Evolutionary conservation across 1,140 invertebrate species (phyloP).

Genomic region (Ectropis grisescens): DNA sequence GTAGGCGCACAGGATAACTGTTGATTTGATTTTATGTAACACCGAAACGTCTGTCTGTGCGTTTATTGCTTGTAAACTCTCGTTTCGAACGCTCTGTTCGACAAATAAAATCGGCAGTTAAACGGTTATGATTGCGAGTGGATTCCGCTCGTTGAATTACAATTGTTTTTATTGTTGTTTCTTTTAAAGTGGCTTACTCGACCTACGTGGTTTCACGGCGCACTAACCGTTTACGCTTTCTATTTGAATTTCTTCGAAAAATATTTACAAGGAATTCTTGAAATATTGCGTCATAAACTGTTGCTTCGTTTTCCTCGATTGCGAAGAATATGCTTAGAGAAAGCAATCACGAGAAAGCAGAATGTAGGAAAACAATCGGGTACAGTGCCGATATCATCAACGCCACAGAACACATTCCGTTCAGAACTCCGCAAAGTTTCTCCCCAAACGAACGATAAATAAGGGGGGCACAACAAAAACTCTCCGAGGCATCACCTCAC

Average conservation of each 20-base stretch:
- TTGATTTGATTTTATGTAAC: conserved; percentile 68
- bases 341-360: too few relatives aligned
- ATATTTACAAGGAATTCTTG: too few relatives aligned
- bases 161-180: conserved; percentile 8
- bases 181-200: conserved; percentile 1
- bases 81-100: conserved; percentile 49
- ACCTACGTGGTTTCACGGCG: too few relatives aligned
- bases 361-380: conserved; percentile 18
- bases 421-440: conserved; percentile 34
- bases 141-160: conserved; percentile 19
- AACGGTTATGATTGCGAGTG: conserved; percentile 56
- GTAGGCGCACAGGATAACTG: conserved; percentile 65
- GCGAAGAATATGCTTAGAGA: too few relatives aligned
- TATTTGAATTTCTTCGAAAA: too few relatives aligned
- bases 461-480: conserved; percentile 65
- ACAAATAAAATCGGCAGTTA: conserved; percentile 57
- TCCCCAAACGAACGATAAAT: conserved; percentile 65
- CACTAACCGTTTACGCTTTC: too few relatives aligned
- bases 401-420: conserved; percentile 48
- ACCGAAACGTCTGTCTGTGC: conserved; percentile 63
- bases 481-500: conserved; percentile 61
- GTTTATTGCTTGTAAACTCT: conserved; percentile 67
- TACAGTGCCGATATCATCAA: conserved; percentile 30
- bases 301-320: too few relatives aligned
- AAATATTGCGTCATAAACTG: too few relatives aligned